phyloP scores from a whole-genome alignment of 2,797 vertebrate genomes.

The Phataginus tricuspis region DNA sequence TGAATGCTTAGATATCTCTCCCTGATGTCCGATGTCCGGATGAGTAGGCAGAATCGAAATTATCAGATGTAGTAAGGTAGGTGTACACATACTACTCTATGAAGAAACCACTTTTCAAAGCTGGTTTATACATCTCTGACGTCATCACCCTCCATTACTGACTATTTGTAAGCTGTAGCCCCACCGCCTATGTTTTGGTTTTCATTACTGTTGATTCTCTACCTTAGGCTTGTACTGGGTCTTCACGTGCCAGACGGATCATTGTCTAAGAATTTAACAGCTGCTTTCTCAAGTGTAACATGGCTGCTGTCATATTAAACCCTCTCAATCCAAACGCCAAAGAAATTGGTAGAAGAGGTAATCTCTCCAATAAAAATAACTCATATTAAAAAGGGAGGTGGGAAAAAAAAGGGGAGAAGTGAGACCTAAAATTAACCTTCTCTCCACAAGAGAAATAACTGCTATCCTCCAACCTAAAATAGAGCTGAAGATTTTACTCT shows the following conservation, averaged over 20 bases:
- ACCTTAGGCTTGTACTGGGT: not conserved
- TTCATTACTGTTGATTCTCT: not conserved
- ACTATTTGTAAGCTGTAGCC: not conserved
- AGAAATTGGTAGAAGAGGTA: not conserved
- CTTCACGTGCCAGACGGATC: conserved; percentile 24
- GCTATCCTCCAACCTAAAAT: not conserved
- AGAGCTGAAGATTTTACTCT: not conserved
- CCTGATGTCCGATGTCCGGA: not conserved
- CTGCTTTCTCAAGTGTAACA: not conserved
- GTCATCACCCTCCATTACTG: conserved; percentile 16
- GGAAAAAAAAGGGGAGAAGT: not conserved
- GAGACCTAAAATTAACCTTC: not conserved
- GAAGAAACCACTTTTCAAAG: conserved; percentile 19
- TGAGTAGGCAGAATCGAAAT: not conserved
- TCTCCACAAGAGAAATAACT: not conserved
- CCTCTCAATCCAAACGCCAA: not conserved
- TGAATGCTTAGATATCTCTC: not conserved
- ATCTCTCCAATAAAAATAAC: not conserved
- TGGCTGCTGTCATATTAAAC: not conserved
- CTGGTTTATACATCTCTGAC: not conserved
- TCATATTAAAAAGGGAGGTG: not conserved
- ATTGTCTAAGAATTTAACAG: not conserved
- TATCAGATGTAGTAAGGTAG: not conserved
- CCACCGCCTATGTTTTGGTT: not conserved
- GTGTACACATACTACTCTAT: not conserved